Conservation (phyloP, 2,797 vertebrate species). For the Oryzias dopingdopingensis region DNA sequence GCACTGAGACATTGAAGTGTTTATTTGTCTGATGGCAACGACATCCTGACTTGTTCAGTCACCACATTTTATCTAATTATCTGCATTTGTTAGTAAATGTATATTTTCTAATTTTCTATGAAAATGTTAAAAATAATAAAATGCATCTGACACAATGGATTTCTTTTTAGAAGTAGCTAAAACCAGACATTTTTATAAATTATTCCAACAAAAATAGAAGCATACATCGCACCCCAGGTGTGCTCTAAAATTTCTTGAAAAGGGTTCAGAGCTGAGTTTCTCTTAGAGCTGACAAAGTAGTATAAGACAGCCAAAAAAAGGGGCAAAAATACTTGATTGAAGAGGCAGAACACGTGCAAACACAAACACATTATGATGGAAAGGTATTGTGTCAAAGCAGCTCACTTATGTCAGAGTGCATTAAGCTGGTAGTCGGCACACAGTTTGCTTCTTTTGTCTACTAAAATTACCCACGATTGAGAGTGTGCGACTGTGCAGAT, state of each 20-base stretch:
- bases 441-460: constrained; percentile 52
- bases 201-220: constrained; percentile 6
- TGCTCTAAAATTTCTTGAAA: constrained; percentile 28
- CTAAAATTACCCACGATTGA: constrained; percentile 50
- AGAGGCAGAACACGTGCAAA: constrained; percentile 44
- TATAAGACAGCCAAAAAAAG: constrained; percentile 36
- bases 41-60: constrained; percentile 53
- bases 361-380: constrained; percentile 57
- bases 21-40: constrained; percentile 62
- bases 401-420: constrained; percentile 50
- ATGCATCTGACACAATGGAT: background rate
- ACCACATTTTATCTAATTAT: constrained; percentile 27
- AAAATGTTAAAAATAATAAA: background rate
- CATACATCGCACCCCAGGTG: background rate
- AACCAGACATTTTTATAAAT: background rate
- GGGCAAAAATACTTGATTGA: constrained; percentile 57
- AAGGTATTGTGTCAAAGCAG: constrained; percentile 52
- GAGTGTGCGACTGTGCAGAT: constrained; percentile 9
- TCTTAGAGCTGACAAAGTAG: constrained; percentile 24
- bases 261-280: constrained; percentile 32
- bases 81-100: background rate
- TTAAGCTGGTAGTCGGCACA: constrained; percentile 49
- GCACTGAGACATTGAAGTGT: constrained; percentile 45
- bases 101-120: background rate
- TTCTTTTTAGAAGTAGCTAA: background rate